Evolutionary conservation across 2,113 vertebrate genomes (phyloP), one percentile per base, ranked within the genome.

Genomic region (Saguinus imperator): DNA sequence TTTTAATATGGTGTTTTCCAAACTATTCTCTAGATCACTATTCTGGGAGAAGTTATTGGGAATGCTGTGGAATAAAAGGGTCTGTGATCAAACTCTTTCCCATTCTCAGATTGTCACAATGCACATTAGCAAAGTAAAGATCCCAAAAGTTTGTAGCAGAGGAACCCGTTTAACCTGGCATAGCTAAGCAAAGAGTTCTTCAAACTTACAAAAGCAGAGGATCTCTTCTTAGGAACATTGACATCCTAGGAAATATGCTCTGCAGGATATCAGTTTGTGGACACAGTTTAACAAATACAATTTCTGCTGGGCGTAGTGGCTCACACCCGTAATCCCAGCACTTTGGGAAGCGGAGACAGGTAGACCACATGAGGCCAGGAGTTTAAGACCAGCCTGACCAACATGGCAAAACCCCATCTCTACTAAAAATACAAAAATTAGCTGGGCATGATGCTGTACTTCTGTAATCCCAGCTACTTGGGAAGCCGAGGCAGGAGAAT

Each of bases 371-470:
- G 64, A 68, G 64, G 13, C 27, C 64, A 68, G 6, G 64, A 3
- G 32, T 17, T 68, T 6, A 14, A 68, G 64, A 68, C 32, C 64
- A 14, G 14, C 32, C 64, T 68, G 64, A 32, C 29, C 32, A 35
- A 64, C 27, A 64, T 29, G 61, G 64, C 12, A 32, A 68, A 35
- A 68, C 64, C 32, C 32, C 32, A 68, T 68, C 14, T 68, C 64
- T 68, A 68, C 6, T 16, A 68, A 35, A 66, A 68, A 68, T 35
- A 32, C 13, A 68, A 68, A 68, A 68, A 68, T 35, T 35, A 68
- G 64, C 64, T 6, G 0, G 32, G 32, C 3, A 32, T 35, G 32
- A 6, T 68, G 32, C 0, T 14, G 6, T 14, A 13, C 14, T 8
- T 32, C 64, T 35, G 64, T 68, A 68, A 35, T 68, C 32, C 32